Base-by-base conservation (phyloP, 2,888 invertebrate genomes). In the Catonia carolina region DNA sequence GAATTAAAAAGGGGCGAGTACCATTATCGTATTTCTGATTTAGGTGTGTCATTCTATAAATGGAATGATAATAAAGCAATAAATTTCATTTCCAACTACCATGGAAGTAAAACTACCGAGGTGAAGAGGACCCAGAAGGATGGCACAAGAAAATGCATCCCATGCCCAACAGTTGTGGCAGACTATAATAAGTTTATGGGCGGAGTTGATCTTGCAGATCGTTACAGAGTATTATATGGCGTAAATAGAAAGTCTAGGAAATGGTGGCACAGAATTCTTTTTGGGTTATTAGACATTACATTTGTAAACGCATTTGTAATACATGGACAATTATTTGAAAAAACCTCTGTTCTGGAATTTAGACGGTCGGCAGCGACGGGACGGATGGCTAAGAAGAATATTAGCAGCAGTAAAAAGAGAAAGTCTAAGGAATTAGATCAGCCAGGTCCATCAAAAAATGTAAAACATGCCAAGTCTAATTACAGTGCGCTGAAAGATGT, bases 231-330 rank as follows among this genome's bases (percentile, higher is more conserved):
- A 14, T 50, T 54, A n/a, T 67, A 68, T 49, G 61, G 42, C 45
- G 61, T 67, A 27, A 45, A 60, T 41, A 65, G 63, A 60, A 67
- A 68, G 59, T 63, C 63, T 50, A 65, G 64, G 45, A 67, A 69
- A 64, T 69, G 67, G 68, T 68, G 67, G 67, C 66, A 65, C 35
- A 64, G 63, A 52, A 56, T 68, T 14, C 68, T 67, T 52, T 68
- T 66, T 59, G 65, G 67, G 59, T 63, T 66, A 31, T n/a, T 67
- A 6, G 67, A 68, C 57, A 61, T 62, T 36, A 50, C 67, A 23
- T 55, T 68, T 36, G 58, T 64, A 20, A 63, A 68, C 53, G 41
- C 57, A 23, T 68, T 52, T 50, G 59, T 62, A 23, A 20, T 63
- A 18, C n/a, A 36, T 36, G 37, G 49, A 6, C 20, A 51, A 15